Conservation (phyloP, 2,888 invertebrate genomes). For the Iselma pallidipennis region DNA sequence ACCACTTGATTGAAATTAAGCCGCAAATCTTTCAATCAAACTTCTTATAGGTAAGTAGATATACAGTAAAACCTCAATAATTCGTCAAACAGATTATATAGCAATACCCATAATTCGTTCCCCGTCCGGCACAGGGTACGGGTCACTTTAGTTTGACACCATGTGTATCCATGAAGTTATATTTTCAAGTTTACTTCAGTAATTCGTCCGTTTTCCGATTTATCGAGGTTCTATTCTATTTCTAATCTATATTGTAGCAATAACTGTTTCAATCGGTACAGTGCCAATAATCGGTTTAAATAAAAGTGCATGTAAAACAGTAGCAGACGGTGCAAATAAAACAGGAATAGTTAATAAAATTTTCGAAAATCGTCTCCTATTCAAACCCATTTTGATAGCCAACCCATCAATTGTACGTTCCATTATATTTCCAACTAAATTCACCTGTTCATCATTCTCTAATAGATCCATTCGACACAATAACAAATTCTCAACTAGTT, state of each 20-base stretch:
- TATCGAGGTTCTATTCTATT: no score
- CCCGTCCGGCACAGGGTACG: no score
- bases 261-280: conserved; percentile 54
- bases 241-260: conserved; percentile 50
- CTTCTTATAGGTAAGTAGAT: no score
- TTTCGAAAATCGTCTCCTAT: conserved; percentile 39
- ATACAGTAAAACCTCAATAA: no score
- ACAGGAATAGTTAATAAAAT: conserved; percentile 44
- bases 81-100: no score
- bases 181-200: no score
- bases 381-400: conserved; percentile 32
- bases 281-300: conserved; percentile 54
- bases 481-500: conserved; percentile 49
- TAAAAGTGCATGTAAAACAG: conserved; percentile 43
- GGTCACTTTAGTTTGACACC: no score
- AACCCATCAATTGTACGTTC: conserved; percentile 35
- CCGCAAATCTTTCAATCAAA: no score
- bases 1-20: no score
- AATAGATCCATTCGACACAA: conserved; percentile 49
- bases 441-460: conserved; percentile 38
- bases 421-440: conserved; percentile 33
- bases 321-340: conserved; percentile 45
- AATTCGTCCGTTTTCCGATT: no score
- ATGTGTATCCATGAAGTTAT: no score
- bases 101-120: no score